phyloP scores from a whole-genome alignment of 2,113 vertebrate species.

The Vimba vimba region DNA sequence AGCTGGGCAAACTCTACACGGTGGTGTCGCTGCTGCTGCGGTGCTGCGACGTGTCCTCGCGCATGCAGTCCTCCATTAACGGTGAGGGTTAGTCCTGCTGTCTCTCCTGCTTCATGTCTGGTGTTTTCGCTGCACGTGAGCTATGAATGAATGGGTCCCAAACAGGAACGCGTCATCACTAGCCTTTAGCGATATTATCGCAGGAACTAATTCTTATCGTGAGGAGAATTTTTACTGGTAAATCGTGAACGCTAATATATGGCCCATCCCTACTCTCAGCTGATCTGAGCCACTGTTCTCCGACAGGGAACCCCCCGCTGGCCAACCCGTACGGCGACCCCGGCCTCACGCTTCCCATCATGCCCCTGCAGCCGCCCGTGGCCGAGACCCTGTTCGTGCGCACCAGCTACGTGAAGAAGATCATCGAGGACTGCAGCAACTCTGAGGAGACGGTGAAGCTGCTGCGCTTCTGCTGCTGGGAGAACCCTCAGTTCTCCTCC shows the following conservation, averaged over 20 bases:
- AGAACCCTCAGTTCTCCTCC: slow-evolving; percentile 98
- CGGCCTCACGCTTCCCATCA: slow-evolving; percentile 92
- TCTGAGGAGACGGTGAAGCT: slow-evolving; percentile 97
- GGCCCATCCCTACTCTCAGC: background rate
- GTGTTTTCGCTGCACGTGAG: too few relatives aligned
- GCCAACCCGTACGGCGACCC: slow-evolving; percentile 94
- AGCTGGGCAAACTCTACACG: slow-evolving; percentile 95
- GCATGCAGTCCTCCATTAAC: slow-evolving; percentile 99
- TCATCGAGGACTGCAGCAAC: slow-evolving; percentile 98
- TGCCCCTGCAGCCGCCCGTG: slow-evolving; percentile 96
- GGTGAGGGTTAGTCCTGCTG: slow-evolving; percentile 70
- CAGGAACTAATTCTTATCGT: too few relatives aligned
- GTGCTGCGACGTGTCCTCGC: slow-evolving; percentile 92
- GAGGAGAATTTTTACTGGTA: too few relatives aligned
- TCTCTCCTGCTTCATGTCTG: too few relatives aligned
- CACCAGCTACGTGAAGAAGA: slow-evolving; percentile 99
- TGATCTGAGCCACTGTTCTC: background rate
- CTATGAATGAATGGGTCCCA: too few relatives aligned
- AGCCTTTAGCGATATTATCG: too few relatives aligned
- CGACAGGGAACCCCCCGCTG: slow-evolving; percentile 91
- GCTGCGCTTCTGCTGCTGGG: slow-evolving; percentile 98
- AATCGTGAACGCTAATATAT: too few relatives aligned
- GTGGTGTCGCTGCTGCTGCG: slow-evolving; percentile 96
- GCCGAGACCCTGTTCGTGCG: slow-evolving; percentile 96
- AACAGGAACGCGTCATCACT: too few relatives aligned